phyloP scores from a whole-genome alignment of 2,113 vertebrate species.

The Laterallus jamaicensis region DNA sequence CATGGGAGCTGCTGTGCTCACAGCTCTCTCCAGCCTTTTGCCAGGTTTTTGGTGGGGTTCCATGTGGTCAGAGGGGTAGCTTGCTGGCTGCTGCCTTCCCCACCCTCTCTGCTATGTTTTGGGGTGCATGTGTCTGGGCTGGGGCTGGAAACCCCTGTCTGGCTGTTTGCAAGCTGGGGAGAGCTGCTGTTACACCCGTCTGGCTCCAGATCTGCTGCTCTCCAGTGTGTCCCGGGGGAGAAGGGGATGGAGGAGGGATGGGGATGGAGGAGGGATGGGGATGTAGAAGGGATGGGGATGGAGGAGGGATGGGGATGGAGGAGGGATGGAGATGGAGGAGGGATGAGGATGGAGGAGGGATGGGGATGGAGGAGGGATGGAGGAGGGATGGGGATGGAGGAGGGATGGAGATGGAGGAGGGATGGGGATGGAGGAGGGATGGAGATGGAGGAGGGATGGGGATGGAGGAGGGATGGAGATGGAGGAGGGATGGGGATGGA shows the following conservation, averaged over 20 bases:
- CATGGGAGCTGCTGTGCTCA: rapidly evolving
- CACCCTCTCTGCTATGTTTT: background rate
- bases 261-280: background rate
- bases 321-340: no score
- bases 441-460: no score
- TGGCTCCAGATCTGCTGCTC: background rate
- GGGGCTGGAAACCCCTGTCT: rapidly evolving
- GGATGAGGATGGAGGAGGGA: background rate
- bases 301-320: no score
- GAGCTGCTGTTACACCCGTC: background rate
- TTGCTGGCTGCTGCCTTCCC: background rate
- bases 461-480: background rate
- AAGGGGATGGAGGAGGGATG: background rate
- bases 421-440: no score
- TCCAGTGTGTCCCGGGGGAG: rapidly evolving
- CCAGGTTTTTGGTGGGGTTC: background rate
- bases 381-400: no score
- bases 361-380: background rate
- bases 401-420: background rate
- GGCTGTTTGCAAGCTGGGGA: rapidly evolving
- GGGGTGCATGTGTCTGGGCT: background rate
- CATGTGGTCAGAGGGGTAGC: no score
- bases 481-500: background rate
- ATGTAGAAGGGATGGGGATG: no score
- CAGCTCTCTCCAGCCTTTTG: rapidly evolving